Base-by-base conservation (phyloP, 2,797 vertebrate species). In the Hemitrygon akajei region DNA sequence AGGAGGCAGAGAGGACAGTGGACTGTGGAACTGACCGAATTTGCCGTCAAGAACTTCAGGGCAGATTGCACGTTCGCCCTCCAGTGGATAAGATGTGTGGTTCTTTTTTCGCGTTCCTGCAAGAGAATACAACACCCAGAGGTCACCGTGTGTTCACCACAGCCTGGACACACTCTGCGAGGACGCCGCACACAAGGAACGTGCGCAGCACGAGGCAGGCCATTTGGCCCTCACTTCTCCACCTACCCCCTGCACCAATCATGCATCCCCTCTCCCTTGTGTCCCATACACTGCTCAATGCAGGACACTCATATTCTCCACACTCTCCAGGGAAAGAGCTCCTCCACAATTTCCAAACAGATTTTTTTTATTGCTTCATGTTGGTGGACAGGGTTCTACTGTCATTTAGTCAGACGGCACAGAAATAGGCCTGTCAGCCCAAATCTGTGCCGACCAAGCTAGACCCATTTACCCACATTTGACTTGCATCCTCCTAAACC, bases 41-140 rank as follows among this genome's bases (percentile, higher is more conserved):
- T 98, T 75, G 95, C 96, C 95, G 97, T 98, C 37, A 99, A 96
- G 96, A 99, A 99, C 93, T 96, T 96, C 94, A 99, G 96, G 18
- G 97, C 98, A 91, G 98, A 98, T 95, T 98, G 98, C 63, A 99
- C 98, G 95, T 99, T 99, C 96, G 97, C 98, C 96, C 98, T 97
- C 94, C 98, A 97, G 94, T 99, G 98, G 94, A 99, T 99, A 87
- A 97, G 96, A 93, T 97, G 97, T 75, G 96, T 98, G 93, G 97
- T 94, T 58, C 96, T 98, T 96, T 97, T 98, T 95, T 99, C 98
- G 69, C 98, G 98, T 94, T 96, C 97, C 99, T 99, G 20, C 7
- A 58, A 95, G 94, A 94, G 60, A 3, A 76, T 12, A 73, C 27
- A 58, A 4, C 34, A 56, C 3, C 40, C 4, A 5, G 22, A 6